Evolutionary conservation across 2,113 vertebrate genomes (phyloP).

Genomic region (Garra rufa): DNA sequence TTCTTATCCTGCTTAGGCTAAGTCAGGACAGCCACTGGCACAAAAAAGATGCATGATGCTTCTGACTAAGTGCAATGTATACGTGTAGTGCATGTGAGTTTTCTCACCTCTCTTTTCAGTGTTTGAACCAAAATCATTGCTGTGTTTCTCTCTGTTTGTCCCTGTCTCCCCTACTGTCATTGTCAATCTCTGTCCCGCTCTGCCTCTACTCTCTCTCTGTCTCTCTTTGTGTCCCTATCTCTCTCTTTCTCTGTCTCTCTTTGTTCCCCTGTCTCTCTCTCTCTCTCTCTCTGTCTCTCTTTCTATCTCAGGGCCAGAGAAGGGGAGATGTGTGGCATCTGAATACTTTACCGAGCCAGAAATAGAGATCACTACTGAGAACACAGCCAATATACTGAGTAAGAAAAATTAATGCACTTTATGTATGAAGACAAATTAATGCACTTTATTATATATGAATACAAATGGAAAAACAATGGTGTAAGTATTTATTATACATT

Average conservation of each 20-base stretch:
- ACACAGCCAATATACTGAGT: slow-evolving; percentile 92
- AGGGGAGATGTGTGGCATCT: slow-evolving; percentile 87
- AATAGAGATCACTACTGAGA: slow-evolving; percentile 89
- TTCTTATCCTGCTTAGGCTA: too few relatives aligned
- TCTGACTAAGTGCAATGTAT: not conserved
- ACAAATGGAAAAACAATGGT: not conserved
- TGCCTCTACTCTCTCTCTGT: slow-evolving; percentile 25
- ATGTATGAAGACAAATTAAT: too few relatives aligned
- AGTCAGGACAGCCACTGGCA: not conserved
- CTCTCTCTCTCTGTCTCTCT: slow-evolving; percentile 30
- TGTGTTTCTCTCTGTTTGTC: slow-evolving; percentile 65
- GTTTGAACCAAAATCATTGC: slow-evolving; percentile 57
- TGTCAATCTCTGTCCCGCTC: slow-evolving; percentile 38
- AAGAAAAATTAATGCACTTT: slow-evolving; percentile 57
- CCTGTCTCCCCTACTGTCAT: slow-evolving; percentile 1
- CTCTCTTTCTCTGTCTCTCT: slow-evolving; percentile 2
- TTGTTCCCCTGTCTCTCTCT: slow-evolving; percentile 15
- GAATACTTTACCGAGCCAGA: slow-evolving; percentile 90
- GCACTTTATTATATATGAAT: not conserved
- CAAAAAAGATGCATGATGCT: not conserved
- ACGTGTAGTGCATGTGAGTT: slow-evolving; percentile 1
- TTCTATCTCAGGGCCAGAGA: slow-evolving; percentile 80
- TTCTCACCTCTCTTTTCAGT: slow-evolving; percentile 18
- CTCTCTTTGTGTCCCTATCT: slow-evolving; percentile 27
- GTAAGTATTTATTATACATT: not conserved